Evolutionary conservation across 2,888 invertebrate species (phyloP).

Genomic region (Spilarctia lutea): DNA sequence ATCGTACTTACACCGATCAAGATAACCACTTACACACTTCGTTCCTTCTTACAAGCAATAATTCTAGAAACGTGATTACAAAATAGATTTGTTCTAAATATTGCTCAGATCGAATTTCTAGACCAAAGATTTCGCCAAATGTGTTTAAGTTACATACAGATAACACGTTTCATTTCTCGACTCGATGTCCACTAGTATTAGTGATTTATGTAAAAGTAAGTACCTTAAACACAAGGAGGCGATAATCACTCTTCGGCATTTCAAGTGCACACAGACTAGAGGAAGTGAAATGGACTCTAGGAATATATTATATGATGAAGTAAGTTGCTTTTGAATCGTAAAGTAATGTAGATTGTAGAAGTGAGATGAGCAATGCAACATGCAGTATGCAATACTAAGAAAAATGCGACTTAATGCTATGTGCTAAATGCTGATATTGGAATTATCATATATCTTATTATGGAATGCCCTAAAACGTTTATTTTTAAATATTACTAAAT

Average conservation of each 20-base stretch:
- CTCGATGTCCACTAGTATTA: neutral
- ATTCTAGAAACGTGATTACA: slow-evolving; percentile 59
- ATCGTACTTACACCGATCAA: slow-evolving; percentile 74
- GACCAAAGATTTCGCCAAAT: slow-evolving; percentile 51
- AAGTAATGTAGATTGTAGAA: slow-evolving; percentile 38
- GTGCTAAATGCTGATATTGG: slow-evolving; percentile 65
- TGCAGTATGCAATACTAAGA: slow-evolving; percentile 47
- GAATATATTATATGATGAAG: slow-evolving; percentile 53
- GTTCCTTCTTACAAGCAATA: slow-evolving; percentile 62
- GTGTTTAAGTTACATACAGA: slow-evolving; percentile 54
- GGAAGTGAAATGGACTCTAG: slow-evolving; percentile 79
- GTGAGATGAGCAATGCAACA: slow-evolving; percentile 49
- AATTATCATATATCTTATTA: slow-evolving; percentile 56
- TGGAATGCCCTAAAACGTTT: slow-evolving; percentile 57
- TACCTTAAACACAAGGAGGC: slow-evolving; percentile 67
- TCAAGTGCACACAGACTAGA: slow-evolving; percentile 80
- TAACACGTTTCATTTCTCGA: slow-evolving; percentile 5
- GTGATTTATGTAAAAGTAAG: slow-evolving; percentile 24
- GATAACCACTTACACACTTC: slow-evolving; percentile 55
- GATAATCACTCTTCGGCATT: slow-evolving; percentile 84
- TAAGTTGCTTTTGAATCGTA: slow-evolving; percentile 38
- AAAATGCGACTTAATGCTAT: slow-evolving; percentile 30
- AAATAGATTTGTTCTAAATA: slow-evolving; percentile 43
- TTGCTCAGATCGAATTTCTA: slow-evolving; percentile 56
- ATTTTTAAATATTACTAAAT: slow-evolving; percentile 63